Evolutionary conservation across 2,888 invertebrate genomes (phyloP).

Genomic region (Dicranocentrus wangi): DNA sequence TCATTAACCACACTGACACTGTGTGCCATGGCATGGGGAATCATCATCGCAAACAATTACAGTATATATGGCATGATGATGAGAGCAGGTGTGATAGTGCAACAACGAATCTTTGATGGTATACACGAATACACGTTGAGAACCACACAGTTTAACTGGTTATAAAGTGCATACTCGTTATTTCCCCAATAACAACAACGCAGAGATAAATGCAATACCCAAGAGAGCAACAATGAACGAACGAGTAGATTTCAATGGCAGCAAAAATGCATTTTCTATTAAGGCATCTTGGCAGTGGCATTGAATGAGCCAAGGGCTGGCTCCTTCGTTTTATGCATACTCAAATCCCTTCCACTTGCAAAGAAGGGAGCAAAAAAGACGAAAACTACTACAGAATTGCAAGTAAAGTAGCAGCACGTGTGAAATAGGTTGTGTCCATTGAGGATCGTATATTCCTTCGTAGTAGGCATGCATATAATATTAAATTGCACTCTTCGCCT

Average conservation of each 20-base stretch:
- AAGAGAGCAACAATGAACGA: background rate
- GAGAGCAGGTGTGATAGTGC: constrained; percentile 5
- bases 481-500: background rate
- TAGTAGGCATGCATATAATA: background rate
- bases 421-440: constrained; percentile 72
- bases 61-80: constrained; percentile 1
- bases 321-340: background rate
- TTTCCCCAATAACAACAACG: constrained; percentile 27
- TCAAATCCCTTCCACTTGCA: constrained; percentile 4
- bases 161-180: constrained; percentile 8
- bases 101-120: constrained; percentile 33
- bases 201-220: constrained; percentile 1
- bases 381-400: constrained; percentile 36
- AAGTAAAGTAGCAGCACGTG: constrained; percentile 69
- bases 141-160: constrained; percentile 32
- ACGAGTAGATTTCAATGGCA: constrained; percentile 21
- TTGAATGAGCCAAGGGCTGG: constrained; percentile 10
- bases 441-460: constrained; percentile 5
- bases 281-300: constrained; percentile 26
- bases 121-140: constrained; percentile 1
- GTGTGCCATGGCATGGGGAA: background rate
- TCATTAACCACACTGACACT: constrained; percentile 20
- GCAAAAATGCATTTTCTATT: constrained; percentile 31
- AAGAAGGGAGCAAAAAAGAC: constrained; percentile 15
- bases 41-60: constrained; percentile 16